These are phyloP conservation scores for Melanotaenia pygmaea DNA, from an alignment of 2,797 vertebrate genomes.

Conservation along the genomic window DNA sequence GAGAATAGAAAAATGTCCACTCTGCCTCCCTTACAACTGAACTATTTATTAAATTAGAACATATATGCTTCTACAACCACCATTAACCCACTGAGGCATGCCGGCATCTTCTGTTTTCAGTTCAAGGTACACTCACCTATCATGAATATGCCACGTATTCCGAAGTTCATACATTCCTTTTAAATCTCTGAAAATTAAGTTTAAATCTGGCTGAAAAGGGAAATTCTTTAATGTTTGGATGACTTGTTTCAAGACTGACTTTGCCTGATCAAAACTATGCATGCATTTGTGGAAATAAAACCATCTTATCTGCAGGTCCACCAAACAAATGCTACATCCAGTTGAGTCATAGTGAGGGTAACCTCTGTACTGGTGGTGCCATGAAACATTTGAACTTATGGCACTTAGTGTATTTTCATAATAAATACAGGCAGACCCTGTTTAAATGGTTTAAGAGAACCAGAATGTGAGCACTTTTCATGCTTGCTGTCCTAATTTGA, in stretches of 20 bases:
- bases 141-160: not conserved
- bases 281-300: not conserved
- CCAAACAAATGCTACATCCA: not conserved
- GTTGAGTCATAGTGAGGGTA: not conserved
- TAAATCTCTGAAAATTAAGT: not conserved
- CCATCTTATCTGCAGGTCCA: not conserved
- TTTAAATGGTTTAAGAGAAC: not conserved
- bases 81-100: constrained; percentile 2
- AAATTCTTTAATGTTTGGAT: not conserved
- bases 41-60: constrained; percentile 13
- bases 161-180: not conserved
- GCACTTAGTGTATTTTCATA: not conserved
- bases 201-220: not conserved
- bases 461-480: not conserved
- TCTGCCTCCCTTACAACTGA: not conserved
- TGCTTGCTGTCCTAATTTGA: not conserved
- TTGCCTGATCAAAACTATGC: not conserved
- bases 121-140: not conserved
- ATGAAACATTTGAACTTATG: not conserved
- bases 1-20: not conserved
- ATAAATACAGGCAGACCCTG: not conserved
- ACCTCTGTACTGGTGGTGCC: not conserved
- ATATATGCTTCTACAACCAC: constrained; percentile 1
- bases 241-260: not conserved
- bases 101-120: not conserved